These are phyloP conservation scores for Hassar affinis DNA, from an alignment of 2,113 vertebrate species.

Conservation along the genomic window DNA sequence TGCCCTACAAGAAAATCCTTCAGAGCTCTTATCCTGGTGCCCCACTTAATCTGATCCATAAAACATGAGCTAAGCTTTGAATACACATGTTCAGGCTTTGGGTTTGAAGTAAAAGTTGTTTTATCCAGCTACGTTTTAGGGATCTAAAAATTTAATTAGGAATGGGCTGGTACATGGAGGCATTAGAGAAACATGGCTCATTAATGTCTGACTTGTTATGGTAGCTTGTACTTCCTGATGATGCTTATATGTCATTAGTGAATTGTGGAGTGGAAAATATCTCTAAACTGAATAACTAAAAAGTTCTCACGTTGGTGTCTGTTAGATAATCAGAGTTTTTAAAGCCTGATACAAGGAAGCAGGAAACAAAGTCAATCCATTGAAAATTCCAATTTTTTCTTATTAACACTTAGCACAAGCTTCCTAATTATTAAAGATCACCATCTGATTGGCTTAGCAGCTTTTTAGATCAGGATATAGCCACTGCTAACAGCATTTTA, in stretches of 20 bases:
- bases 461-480: not conserved
- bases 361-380: not conserved
- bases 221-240: constrained; percentile 26
- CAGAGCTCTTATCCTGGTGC: constrained; percentile 54
- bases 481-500: not conserved
- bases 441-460: not conserved
- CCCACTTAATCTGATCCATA: constrained; percentile 63
- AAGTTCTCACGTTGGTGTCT: not conserved
- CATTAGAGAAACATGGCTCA: constrained; percentile 40
- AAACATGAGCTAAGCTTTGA: constrained; percentile 64
- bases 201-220: constrained; percentile 38
- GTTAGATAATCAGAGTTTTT: constrained; percentile 24
- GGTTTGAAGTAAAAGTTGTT: constrained; percentile 14
- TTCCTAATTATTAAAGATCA: not conserved
- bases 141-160: constrained; percentile 26
- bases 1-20: constrained; percentile 59
- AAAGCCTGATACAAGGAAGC: not conserved
- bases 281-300: not conserved
- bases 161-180: constrained; percentile 26
- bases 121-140: constrained; percentile 1
- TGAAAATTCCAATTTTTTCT: not conserved
- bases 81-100: constrained; percentile 40
- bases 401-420: not conserved
- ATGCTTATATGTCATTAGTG: constrained; percentile 43
- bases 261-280: constrained; percentile 28